Base-by-base conservation (phyloP, 2,888 invertebrate species). In the Sphaeridia pumilis region DNA sequence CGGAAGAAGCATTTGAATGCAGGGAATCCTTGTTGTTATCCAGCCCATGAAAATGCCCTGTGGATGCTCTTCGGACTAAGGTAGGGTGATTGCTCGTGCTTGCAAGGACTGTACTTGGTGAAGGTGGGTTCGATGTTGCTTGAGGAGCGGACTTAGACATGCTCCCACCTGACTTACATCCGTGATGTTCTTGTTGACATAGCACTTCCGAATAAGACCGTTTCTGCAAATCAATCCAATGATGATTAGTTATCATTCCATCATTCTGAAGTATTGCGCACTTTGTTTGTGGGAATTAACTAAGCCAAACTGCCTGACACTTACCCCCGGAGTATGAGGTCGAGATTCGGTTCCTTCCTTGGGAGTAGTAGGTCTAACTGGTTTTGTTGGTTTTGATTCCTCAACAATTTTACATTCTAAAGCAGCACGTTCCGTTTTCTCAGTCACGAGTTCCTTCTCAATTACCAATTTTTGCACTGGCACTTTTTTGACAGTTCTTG, bases 251-350 rank as follows among this genome's bases (percentile, higher is more conserved):
- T 31, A 31, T 10, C 31, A 31, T 31, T 7, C 14, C n/a, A n/a
- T n/a, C n/a, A n/a, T n/a, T n/a, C n/a, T n/a, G n/a, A n/a, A n/a
- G n/a, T n/a, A n/a, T n/a, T n/a, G n/a, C n/a, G n/a, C n/a, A n/a
- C n/a, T n/a, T n/a, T n/a, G n/a, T n/a, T n/a, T n/a, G n/a, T n/a
- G n/a, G n/a, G n/a, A n/a, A n/a, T n/a, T n/a, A n/a, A n/a, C n/a
- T n/a, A n/a, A n/a, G n/a, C n/a, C n/a, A n/a, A n/a, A n/a, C n/a
- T n/a, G n/a, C n/a, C n/a, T n/a, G n/a, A 17, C 7, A 46, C 58
- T 57, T 57, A 59, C 61, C 7, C 61, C 61, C 3, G 63, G 60
- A 28, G 61, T 63, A 49, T 63, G 60, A 25, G 63, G 61, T 47
- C 60, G 49, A 2, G 63, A 62, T 20, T 58, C 58, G 3, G 20